These are phyloP conservation scores for Chloropsis cyanopogon DNA, from an alignment of 2,113 vertebrate genomes.

Conservation along the genomic window DNA sequence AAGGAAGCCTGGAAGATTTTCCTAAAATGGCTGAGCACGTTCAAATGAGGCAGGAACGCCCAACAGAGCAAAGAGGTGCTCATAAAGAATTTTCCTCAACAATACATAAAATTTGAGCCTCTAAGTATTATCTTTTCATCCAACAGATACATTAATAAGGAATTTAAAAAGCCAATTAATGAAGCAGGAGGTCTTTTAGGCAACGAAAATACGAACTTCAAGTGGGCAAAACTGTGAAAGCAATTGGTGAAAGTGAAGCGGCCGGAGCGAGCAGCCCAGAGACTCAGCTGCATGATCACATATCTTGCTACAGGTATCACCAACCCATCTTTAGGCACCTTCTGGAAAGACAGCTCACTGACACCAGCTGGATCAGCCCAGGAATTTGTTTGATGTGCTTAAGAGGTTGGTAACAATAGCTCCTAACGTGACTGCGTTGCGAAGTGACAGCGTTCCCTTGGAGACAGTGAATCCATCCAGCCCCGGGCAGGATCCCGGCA, in stretches of 20 bases:
- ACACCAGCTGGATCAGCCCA: neutral
- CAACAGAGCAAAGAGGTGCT: neutral
- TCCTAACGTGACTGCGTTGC: conserved; percentile 63
- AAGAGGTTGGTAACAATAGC: conserved; percentile 63
- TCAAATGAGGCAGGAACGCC: neutral
- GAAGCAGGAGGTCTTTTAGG: neutral
- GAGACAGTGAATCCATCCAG: conserved; percentile 45
- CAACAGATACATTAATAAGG: neutral
- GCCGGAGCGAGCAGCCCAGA: neutral
- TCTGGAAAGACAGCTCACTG: neutral
- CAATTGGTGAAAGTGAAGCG: neutral
- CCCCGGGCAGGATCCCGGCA: conserved; percentile 24
- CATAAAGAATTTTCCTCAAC: neutral
- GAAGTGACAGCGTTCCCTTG: conserved; percentile 70
- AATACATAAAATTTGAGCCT: neutral
- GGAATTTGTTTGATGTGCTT: conserved; percentile 65
- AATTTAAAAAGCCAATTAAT: neutral
- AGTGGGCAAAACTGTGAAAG: neutral
- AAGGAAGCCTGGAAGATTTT: neutral
- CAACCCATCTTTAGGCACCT: neutral
- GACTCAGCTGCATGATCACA: neutral
- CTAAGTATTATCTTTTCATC: neutral
- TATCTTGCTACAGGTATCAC: conserved; percentile 4
- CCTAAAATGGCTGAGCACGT: neutral
- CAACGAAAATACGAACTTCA: neutral